phyloP scores from a whole-genome alignment of 2,113 vertebrate species.

The Callocephalon fimbriatum region DNA sequence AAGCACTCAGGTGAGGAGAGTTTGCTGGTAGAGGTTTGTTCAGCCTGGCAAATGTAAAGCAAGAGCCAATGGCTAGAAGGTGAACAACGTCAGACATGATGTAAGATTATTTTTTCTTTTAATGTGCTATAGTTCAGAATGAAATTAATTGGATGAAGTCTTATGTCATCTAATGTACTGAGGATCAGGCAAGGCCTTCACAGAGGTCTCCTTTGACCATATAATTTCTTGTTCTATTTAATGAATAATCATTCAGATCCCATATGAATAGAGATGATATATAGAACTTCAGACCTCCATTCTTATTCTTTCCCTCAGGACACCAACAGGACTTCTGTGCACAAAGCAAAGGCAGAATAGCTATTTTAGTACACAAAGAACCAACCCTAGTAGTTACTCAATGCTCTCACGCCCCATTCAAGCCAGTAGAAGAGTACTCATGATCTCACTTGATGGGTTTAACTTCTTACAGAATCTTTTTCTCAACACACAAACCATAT shows the following conservation, averaged over 20 bases:
- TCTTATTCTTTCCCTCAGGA: background rate
- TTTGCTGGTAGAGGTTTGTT: background rate
- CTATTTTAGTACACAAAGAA: background rate
- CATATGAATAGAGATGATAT: background rate
- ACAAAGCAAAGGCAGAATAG: background rate
- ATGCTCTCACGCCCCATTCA: background rate
- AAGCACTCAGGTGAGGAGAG: rapidly evolving
- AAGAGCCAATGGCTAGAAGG: background rate
- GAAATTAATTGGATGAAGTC: background rate
- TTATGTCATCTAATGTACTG: background rate
- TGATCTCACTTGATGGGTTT: background rate
- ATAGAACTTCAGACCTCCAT: background rate
- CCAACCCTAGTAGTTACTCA: background rate
- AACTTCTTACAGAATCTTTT: background rate
- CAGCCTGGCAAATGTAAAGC: background rate
- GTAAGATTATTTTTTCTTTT: background rate
- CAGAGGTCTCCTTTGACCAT: background rate
- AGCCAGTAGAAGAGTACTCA: background rate
- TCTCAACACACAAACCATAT: background rate
- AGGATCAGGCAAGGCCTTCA: background rate
- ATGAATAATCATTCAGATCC: background rate
- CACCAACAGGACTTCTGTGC: background rate
- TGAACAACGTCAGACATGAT: background rate
- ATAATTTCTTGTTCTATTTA: background rate
- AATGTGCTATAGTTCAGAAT: background rate